Percentiles rank a stretch among this genome's conserved stretches.
These are phyloP conservation scores for Psittacula echo DNA, from an alignment of 2,797 vertebrate species.

Conservation along the genomic window DNA sequence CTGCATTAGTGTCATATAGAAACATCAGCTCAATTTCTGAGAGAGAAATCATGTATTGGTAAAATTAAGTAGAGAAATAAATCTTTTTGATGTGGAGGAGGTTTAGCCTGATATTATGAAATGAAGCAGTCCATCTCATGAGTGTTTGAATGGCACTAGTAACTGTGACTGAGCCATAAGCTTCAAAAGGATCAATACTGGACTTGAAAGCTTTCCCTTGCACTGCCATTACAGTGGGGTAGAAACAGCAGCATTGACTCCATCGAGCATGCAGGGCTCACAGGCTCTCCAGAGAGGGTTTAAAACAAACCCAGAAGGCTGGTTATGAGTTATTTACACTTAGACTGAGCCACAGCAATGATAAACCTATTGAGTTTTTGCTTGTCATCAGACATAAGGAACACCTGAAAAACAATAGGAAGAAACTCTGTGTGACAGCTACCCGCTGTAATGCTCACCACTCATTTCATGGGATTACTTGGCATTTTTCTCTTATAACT, in stretches of 20 bases:
- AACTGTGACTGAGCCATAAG: neutral
- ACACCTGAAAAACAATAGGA: neutral
- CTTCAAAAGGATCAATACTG: constrained; percentile 49
- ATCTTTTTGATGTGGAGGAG: neutral
- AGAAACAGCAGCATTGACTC: neutral
- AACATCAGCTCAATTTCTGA: neutral
- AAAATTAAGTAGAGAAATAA: constrained; percentile 29
- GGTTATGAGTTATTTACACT: constrained; percentile 1
- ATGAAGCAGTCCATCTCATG: neutral
- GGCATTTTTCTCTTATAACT: neutral
- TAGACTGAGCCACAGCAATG: neutral
- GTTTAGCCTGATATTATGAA: constrained; percentile 11
- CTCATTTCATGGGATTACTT: neutral
- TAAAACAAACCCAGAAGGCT: neutral
- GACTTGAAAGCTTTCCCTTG: constrained; percentile 15
- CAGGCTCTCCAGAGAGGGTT: neutral
- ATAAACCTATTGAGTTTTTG: neutral
- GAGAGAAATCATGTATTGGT: neutral
- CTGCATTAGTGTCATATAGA: neutral
- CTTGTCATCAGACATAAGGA: neutral
- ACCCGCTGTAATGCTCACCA: neutral
- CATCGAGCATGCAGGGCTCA: neutral
- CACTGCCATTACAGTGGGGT: accelerated
- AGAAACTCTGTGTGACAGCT: neutral
- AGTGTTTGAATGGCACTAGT: neutral